Conservation (phyloP, 2,797 vertebrate species). For the Rhadinocentrus ornatus region DNA sequence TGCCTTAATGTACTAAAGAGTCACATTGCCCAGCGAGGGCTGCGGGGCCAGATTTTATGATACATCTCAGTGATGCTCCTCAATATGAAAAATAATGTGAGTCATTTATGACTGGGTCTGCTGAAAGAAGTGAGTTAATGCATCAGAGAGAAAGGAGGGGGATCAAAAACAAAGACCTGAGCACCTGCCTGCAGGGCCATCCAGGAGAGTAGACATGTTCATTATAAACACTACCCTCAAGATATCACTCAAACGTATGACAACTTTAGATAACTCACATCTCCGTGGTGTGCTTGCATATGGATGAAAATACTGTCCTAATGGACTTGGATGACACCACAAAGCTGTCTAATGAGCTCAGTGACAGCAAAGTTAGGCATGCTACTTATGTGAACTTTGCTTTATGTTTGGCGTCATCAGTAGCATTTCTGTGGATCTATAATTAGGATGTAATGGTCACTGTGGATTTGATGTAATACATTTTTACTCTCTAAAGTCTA, state of each 20-base stretch:
- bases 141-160: conserved; percentile 54
- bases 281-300: conserved; percentile 20
- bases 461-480: conserved; percentile 38
- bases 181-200: conserved; percentile 27
- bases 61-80: conserved; percentile 33
- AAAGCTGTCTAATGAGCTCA: conserved; percentile 49
- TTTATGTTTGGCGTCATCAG: conserved; percentile 38
- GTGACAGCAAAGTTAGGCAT: conserved; percentile 54
- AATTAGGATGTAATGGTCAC: conserved; percentile 51
- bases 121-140: conserved; percentile 76
- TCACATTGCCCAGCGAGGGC: conserved; percentile 31
- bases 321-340: conserved; percentile 56
- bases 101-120: conserved; percentile 61
- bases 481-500: conserved; percentile 20
- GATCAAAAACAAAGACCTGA: conserved; percentile 68
- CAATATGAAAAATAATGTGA: conserved; percentile 52
- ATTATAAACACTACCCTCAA: conserved; percentile 52
- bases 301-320: conserved; percentile 47
- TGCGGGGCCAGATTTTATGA: conserved; percentile 39
- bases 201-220: conserved; percentile 56
- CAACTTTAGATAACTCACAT: conserved; percentile 5
- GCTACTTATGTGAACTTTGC: conserved; percentile 49
- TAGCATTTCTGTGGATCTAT: conserved; percentile 31
- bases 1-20: conserved; percentile 63
- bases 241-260: conserved; percentile 48